Conservation (phyloP, 2,888 invertebrate genomes). For the Pristionchus fissidentatus region DNA sequence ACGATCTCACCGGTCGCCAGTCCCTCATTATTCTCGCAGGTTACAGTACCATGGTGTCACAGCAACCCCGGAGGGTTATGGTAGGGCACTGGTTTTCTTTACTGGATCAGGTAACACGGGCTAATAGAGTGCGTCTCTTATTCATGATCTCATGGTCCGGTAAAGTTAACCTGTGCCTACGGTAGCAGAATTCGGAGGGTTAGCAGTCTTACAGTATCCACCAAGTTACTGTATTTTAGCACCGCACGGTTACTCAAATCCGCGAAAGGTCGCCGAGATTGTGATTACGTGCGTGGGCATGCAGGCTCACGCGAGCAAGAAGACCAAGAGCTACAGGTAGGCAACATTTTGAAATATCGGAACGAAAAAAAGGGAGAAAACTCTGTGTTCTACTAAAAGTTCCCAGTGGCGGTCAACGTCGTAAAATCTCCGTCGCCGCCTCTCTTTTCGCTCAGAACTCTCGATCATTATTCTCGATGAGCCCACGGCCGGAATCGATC, state of each 20-base stretch:
- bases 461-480: slow-evolving; percentile 82
- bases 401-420: slow-evolving; percentile 83
- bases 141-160: too few relatives aligned
- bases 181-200: too few relatives aligned
- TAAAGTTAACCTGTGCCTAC: too few relatives aligned
- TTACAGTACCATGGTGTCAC: too few relatives aligned
- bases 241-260: slow-evolving; percentile 35
- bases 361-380: too few relatives aligned
- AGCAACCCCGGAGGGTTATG: too few relatives aligned
- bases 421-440: slow-evolving; percentile 86
- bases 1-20: slow-evolving; percentile 69
- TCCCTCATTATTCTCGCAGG: slow-evolving; percentile 63
- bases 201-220: too few relatives aligned
- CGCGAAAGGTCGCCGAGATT: slow-evolving; percentile 18
- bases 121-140: too few relatives aligned
- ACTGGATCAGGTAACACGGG: too few relatives aligned
- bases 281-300: slow-evolving; percentile 65
- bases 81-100: too few relatives aligned
- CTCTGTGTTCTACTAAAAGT: not conserved
- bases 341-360: too few relatives aligned
- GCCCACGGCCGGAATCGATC: slow-evolving; percentile 78
- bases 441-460: slow-evolving; percentile 84
- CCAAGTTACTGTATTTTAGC: too few relatives aligned
- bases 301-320: slow-evolving; percentile 66
- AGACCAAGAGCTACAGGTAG: slow-evolving; percentile 57